These are phyloP conservation scores for Latrodectus geometricus DNA, from an alignment of 1,140 invertebrate species.

Conservation along the genomic window DNA sequence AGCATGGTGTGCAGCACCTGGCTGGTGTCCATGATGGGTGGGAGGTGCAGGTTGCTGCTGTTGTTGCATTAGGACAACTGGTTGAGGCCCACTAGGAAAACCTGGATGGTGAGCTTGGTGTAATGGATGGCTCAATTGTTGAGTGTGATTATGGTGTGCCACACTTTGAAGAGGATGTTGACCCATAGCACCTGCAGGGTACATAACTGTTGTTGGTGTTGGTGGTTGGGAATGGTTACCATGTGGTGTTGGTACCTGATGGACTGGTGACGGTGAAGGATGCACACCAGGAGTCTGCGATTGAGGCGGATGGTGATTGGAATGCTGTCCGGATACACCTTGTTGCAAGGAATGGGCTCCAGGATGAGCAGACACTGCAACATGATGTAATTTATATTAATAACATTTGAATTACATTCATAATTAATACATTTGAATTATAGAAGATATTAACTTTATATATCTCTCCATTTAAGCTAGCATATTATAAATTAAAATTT, in stretches of 20 bases:
- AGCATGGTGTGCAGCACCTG: conserved; percentile 13
- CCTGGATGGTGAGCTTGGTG: conserved; percentile 17
- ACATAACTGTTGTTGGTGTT: conserved; percentile 21
- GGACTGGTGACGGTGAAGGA: conserved; percentile 48
- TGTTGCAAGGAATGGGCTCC: conserved; percentile 25
- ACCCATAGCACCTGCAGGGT: not conserved
- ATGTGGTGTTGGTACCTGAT: conserved; percentile 27
- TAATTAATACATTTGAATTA: too few relatives aligned
- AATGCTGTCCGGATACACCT: conserved; percentile 16
- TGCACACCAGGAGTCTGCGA: conserved; percentile 52
- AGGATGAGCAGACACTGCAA: conserved; percentile 47
- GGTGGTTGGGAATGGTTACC: conserved; percentile 27
- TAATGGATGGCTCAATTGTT: not conserved
- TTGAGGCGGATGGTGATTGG: conserved; percentile 32
- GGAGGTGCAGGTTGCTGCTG: conserved; percentile 15
- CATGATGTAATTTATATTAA: too few relatives aligned
- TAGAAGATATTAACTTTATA: too few relatives aligned
- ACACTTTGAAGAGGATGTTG: conserved; percentile 12
- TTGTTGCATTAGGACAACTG: conserved; percentile 59
- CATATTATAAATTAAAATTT: too few relatives aligned
- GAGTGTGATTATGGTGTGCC: not conserved
- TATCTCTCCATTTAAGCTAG: too few relatives aligned
- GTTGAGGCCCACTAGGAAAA: conserved; percentile 44
- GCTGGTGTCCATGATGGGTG: conserved; percentile 16
- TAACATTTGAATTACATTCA: too few relatives aligned